Base-by-base conservation (phyloP, 2,113 vertebrate species). In the Miniopterus natalensis region DNA sequence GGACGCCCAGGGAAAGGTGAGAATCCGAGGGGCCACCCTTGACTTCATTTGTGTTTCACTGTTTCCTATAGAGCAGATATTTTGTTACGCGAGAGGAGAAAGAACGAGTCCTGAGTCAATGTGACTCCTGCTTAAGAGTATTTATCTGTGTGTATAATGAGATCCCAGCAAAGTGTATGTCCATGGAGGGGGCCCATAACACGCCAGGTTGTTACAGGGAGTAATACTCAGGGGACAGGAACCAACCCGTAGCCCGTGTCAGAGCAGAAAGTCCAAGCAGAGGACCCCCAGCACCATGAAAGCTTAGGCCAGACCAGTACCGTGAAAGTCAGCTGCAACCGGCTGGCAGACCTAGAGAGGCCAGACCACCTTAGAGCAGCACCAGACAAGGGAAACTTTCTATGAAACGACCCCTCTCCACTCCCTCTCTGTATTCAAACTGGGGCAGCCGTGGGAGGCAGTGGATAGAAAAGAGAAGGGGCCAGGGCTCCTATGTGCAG, bases 401-500 rank as follows among this genome's bases (percentile, higher is more conserved):
- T 49, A 1, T 57, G 13, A 51, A 51, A 40, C 8, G 36, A 65
- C 13, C 6, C 7, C 27, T 29, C 1, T 1, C 14, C 7, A 23
- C 0, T 10, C 2, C 0, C 4, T 9, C 0, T 51, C 27, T 23
- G 4, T 6, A 14, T 15, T 73, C 9, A n/a, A 21, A 8, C 23
- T 25, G 77, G 12, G 47, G 7, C 8, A 6, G 1, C 10, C 65
- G 63, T 47, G 18, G 31, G 29, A 74, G 23, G 70, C 47, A 87
- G 49, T 4, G 15, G 27, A 23, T 2, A 8, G 40, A 20, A 53
- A 65, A 68, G 11, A 31, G 25, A 70, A 14, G 8, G 0, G 14
- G 2, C 0, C 14, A 0, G 0, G 6, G 9, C 0, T 18, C 3
- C 31, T 47, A 0, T 49, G 68, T 2, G 1, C 31, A n/a, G 13